A percentile compares a stretch with the other conserved stretches of the same genome.
These are phyloP conservation scores for Tachyglossus aculeatus DNA, from an alignment of 2,797 vertebrate genomes.

Conservation along the genomic window DNA sequence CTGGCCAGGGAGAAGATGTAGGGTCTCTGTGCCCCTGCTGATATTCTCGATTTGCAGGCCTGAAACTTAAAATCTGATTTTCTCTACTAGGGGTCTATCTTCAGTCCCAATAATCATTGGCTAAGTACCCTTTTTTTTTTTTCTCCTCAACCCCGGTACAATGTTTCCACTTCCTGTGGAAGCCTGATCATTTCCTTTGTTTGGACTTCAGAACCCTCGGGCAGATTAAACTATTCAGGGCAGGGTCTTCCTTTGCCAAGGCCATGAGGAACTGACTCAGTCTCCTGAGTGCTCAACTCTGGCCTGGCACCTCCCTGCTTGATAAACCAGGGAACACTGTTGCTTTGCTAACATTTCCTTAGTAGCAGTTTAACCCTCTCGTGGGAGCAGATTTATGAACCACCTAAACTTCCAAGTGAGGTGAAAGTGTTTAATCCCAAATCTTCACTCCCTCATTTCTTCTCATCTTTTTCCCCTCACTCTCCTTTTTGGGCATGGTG, in stretches of 20 bases:
- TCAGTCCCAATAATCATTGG: background rate
- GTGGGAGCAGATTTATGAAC: background rate
- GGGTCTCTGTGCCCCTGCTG: background rate
- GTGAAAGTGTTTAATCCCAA: too few species aligned
- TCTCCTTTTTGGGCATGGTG: background rate
- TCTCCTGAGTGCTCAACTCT: background rate
- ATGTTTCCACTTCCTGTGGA: conserved; percentile 10
- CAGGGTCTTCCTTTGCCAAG: background rate
- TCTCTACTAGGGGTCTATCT: background rate
- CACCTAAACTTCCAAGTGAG: too few species aligned
- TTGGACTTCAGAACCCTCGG: background rate
- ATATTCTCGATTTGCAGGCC: background rate
- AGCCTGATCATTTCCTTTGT: background rate
- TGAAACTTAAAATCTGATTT: background rate
- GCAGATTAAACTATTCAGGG: too few species aligned
- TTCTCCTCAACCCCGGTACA: background rate
- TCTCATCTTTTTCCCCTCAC: background rate
- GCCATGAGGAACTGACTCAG: background rate
- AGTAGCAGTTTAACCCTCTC: background rate
- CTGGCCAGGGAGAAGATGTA: too few species aligned
- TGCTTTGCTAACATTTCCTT: background rate
- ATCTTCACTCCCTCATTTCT: background rate
- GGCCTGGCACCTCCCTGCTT: background rate
- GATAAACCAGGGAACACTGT: background rate
- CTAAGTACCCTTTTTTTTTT: background rate